A percentile compares a stretch with the other conserved stretches of the same genome.
Conservation (phyloP, 2,113 vertebrate genomes). For the human region GRCh38 chr3:37943501-37944000, state of each 20-base stretch:
- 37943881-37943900: neutral
- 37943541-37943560: neutral
- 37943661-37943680: neutral
- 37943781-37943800: neutral
- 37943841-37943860: neutral
- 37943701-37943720: neutral
- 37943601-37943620: neutral
- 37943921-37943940: neutral
- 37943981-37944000: neutral
- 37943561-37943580: neutral
- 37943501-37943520: neutral
- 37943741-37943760: neutral
- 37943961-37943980: rapidly evolving
- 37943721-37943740: neutral
- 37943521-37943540: neutral
- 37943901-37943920: neutral
- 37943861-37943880: too few species aligned
- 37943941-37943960: rapidly evolving
- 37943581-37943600: neutral
- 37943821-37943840: neutral
- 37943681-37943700: neutral
- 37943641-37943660: neutral
- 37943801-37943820: neutral
- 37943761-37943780: neutral
- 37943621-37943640: neutral